Evolutionary conservation across 1,140 invertebrate species (phyloP).

Genomic region (Brachionus asplanchnoidis): DNA sequence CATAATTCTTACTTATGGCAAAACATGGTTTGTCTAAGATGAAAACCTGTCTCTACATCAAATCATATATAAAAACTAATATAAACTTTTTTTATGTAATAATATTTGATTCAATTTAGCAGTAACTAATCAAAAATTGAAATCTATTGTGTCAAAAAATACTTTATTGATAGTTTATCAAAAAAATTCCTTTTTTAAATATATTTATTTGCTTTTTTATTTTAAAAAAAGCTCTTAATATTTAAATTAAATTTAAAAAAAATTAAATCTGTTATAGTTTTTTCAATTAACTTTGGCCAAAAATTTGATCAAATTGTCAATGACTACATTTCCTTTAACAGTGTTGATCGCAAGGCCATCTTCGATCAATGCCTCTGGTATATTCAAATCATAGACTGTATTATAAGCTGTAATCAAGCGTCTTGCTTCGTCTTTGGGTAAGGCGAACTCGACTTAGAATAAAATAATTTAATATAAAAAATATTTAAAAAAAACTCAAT

Average conservation of each 20-base stretch:
- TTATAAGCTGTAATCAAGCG: conserved; percentile 30
- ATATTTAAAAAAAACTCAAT: neutral
- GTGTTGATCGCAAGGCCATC: conserved; percentile 8
- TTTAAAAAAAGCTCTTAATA: neutral
- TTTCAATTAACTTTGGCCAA: conserved; percentile 31
- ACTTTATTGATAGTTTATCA: too few relatives aligned
- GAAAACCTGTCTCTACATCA: too few relatives aligned
- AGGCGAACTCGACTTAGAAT: neutral
- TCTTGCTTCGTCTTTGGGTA: conserved; percentile 38
- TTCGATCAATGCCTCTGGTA: conserved; percentile 12
- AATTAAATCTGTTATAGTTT: neutral
- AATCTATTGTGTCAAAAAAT: too few relatives aligned
- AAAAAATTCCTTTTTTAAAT: too few relatives aligned
- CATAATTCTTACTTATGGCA: too few relatives aligned
- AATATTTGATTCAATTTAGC: too few relatives aligned
- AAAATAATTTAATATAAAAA: neutral
- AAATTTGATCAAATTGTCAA: conserved; percentile 40
- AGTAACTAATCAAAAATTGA: too few relatives aligned
- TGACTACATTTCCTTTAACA: conserved; percentile 35
- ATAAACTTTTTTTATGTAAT: too few relatives aligned
- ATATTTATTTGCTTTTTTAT: neutral
- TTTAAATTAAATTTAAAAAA: neutral
- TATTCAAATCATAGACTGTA: conserved; percentile 31
- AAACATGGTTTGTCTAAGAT: too few relatives aligned
- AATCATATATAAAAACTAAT: too few relatives aligned